phyloP scores from a whole-genome alignment of 1,140 invertebrate species.

The Cecropterus lyciades region DNA sequence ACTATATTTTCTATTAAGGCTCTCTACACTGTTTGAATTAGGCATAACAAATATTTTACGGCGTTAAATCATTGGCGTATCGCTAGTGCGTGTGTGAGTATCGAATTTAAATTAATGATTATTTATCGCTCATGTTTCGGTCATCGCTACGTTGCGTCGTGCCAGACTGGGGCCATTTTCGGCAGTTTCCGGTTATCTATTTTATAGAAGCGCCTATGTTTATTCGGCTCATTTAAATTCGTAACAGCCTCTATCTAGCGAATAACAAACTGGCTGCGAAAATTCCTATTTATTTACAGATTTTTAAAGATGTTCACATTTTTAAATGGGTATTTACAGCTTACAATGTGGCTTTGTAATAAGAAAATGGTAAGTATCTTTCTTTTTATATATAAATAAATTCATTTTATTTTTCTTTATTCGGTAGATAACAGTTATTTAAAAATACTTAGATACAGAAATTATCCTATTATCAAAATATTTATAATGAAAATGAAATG shows the following conservation, averaged over 20 bases:
- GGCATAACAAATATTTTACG: constrained; percentile 55
- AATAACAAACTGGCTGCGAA: constrained; percentile 43
- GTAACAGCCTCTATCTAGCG: constrained; percentile 53
- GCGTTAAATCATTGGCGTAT: constrained; percentile 66
- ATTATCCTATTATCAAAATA: too few relatives aligned
- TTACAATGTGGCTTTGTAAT: not conserved
- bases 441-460: too few relatives aligned
- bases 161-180: constrained; percentile 60
- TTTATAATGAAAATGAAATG: too few relatives aligned
- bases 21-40: constrained; percentile 30
- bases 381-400: too few relatives aligned
- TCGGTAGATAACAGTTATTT: too few relatives aligned
- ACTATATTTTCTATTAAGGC: constrained; percentile 20
- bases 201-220: constrained; percentile 46
- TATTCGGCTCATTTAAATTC: constrained; percentile 64
- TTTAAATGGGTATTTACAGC: not conserved
- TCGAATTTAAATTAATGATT: constrained; percentile 77
- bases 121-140: constrained; percentile 70
- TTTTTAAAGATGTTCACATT: constrained; percentile 21
- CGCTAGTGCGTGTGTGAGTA: constrained; percentile 66
- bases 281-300: constrained; percentile 34
- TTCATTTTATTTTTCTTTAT: too few relatives aligned
- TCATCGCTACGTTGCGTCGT: constrained; percentile 54
- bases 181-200: constrained; percentile 73
- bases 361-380: too few relatives aligned